Conservation (phyloP, 2,797 vertebrate species). For the Podarcis siculus region DNA sequence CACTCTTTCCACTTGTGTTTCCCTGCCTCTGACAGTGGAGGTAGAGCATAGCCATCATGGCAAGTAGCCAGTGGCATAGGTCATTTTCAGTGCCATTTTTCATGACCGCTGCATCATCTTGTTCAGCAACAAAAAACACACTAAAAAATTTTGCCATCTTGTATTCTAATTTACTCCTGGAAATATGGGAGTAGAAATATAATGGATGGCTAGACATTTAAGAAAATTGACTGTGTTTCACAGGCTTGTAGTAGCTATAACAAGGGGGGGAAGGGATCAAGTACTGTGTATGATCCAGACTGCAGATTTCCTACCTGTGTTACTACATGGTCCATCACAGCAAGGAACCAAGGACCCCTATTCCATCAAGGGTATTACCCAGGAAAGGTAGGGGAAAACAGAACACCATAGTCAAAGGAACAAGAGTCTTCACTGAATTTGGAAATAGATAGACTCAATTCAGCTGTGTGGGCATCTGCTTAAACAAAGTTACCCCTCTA, state of each 20-base stretch:
- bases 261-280: background rate
- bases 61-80: background rate
- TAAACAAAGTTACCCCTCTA: background rate
- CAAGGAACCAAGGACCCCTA: background rate
- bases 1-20: too few relatives aligned
- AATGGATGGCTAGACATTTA: background rate
- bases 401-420: background rate
- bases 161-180: background rate
- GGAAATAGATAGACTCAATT: background rate
- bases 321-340: background rate
- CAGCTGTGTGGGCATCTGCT: background rate
- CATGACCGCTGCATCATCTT: background rate
- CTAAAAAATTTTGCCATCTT: background rate
- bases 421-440: background rate
- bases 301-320: background rate
- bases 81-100: background rate
- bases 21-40: too few relatives aligned
- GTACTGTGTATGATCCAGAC: background rate
- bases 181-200: background rate
- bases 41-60: too few relatives aligned
- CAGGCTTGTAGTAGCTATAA: background rate
- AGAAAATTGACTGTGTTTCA: background rate
- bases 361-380: background rate
- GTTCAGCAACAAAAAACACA: background rate
- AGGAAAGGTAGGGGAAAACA: background rate